Evolutionary conservation across 2,888 invertebrate species (phyloP).

Genomic region (Steinernema carpocapsae): DNA sequence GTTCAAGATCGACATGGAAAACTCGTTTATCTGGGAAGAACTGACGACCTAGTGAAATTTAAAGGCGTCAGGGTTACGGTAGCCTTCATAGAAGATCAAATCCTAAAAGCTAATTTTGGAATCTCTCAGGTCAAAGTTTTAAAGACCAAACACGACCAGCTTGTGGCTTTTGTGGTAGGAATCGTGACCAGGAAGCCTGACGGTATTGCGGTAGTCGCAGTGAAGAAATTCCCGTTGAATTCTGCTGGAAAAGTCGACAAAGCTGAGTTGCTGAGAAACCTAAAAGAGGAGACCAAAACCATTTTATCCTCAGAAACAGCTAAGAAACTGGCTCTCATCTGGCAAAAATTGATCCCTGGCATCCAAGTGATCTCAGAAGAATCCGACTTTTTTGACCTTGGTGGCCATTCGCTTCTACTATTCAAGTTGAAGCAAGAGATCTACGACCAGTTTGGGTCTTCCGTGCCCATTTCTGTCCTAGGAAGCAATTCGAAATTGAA

Average conservation of each 20-base stretch:
- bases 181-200: neutral
- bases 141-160: neutral
- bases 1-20: conserved; percentile 28
- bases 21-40: conserved; percentile 51
- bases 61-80: conserved; percentile 39
- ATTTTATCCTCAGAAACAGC: conserved; percentile 23
- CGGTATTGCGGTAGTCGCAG: conserved; percentile 41
- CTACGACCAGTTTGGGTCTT: conserved; percentile 47
- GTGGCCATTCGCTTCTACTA: conserved; percentile 60
- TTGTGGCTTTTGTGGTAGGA: conserved; percentile 3
- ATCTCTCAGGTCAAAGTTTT: conserved; percentile 5
- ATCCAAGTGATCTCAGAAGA: conserved; percentile 29
- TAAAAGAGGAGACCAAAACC: conserved; percentile 3
- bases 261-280: neutral
- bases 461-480: conserved; percentile 46
- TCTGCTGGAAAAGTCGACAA: conserved; percentile 55
- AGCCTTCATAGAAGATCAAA: neutral
- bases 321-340: neutral
- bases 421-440: conserved; percentile 51
- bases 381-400: conserved; percentile 55
- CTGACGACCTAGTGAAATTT: conserved; percentile 55
- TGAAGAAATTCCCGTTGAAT: conserved; percentile 50
- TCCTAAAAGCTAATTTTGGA: neutral
- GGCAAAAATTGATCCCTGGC: conserved; percentile 13
- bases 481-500: conserved; percentile 40